Conservation (phyloP, 2,888 invertebrate genomes). For the Masnerella sp. region DNA sequence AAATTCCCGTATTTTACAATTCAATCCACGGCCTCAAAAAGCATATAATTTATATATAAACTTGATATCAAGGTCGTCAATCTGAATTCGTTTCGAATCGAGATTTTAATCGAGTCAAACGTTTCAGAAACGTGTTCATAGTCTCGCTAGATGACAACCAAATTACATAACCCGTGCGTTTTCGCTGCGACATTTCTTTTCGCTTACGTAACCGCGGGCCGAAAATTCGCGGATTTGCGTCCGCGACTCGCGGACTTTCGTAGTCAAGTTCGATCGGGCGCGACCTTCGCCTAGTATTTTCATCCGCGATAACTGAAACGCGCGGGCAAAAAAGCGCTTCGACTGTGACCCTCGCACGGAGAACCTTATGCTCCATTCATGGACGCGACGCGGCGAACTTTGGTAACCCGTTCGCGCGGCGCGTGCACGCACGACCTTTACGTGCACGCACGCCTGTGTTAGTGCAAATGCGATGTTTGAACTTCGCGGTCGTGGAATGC, state of each 20-base stretch:
- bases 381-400: slow-evolving; percentile 59
- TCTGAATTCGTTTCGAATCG: slow-evolving; percentile 36
- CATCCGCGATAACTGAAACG: slow-evolving; percentile 51
- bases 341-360: slow-evolving; percentile 59
- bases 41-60: slow-evolving; percentile 40
- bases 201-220: too few relatives aligned
- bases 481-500: slow-evolving; percentile 44
- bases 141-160: slow-evolving; percentile 5
- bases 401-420: slow-evolving; percentile 54
- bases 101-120: slow-evolving; percentile 40
- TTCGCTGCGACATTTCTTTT: too few relatives aligned
- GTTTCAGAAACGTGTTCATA: slow-evolving; percentile 19
- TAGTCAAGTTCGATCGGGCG: slow-evolving; percentile 45
- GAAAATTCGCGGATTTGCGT: too few relatives aligned
- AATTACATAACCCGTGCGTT: slow-evolving; percentile 1
- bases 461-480: slow-evolving; percentile 38
- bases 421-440: slow-evolving; percentile 56
- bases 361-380: slow-evolving; percentile 61
- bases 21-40: slow-evolving; percentile 29
- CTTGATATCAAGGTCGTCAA: slow-evolving; percentile 40
- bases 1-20: too few relatives aligned
- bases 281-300: slow-evolving; percentile 56
- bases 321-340: slow-evolving; percentile 33
- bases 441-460: slow-evolving; percentile 18
- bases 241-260: slow-evolving; percentile 18